These are phyloP conservation scores for Scaptomyza tumidula DNA, from an alignment of 2,888 invertebrate genomes.

Conservation along the genomic window DNA sequence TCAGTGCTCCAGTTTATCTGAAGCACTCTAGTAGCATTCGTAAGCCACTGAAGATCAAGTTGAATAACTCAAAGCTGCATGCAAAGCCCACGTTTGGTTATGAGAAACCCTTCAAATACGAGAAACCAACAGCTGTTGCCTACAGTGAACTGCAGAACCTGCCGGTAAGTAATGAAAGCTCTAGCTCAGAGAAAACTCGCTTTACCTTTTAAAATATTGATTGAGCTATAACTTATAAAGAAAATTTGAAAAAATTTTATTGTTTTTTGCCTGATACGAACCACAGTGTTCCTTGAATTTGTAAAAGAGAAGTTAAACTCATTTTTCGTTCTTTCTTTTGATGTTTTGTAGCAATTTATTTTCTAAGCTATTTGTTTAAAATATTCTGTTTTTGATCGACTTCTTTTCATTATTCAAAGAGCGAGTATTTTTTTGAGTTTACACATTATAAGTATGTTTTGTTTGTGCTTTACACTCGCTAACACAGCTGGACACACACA, in stretches of 20 bases:
- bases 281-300: too few species aligned
- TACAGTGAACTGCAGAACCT: conserved; percentile 77
- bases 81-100: conserved; percentile 71
- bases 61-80: conserved; percentile 75
- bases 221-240: too few species aligned
- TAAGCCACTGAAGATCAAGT: conserved; percentile 82
- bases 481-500: conserved; percentile 78
- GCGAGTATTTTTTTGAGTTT: too few species aligned
- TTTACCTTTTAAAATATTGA: not conserved
- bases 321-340: too few species aligned
- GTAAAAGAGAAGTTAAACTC: too few species aligned
- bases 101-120: conserved; percentile 82
- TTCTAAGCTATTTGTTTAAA: too few species aligned
- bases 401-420: too few species aligned
- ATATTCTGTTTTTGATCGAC: too few species aligned
- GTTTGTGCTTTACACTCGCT: conserved; percentile 3
- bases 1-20: conserved; percentile 66
- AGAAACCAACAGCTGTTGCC: conserved; percentile 78
- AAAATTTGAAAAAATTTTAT: too few species aligned
- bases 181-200: not conserved
- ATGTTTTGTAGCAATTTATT: too few species aligned
- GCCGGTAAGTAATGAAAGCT: conserved; percentile 71
- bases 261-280: too few species aligned
- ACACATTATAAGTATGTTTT: not conserved
- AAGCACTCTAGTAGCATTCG: conserved; percentile 60